Conservation (phyloP, 1,140 invertebrate species). For the Streblospio benedicti region DNA sequence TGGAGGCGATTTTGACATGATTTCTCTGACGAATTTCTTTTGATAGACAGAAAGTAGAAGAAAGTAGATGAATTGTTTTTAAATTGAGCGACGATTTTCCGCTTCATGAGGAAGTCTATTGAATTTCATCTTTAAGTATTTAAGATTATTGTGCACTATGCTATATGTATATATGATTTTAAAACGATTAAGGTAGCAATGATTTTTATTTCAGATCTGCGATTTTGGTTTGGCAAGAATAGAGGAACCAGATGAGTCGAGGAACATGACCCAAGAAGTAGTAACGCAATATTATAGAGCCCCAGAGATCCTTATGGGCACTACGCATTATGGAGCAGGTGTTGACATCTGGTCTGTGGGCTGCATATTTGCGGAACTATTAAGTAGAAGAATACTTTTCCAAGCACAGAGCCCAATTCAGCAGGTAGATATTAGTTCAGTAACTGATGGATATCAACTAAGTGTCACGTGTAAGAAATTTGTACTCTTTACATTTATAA, state of each 20-base stretch:
- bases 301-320: conserved; percentile 19
- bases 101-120: too few species aligned
- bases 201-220: conserved; percentile 66
- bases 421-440: conserved; percentile 56
- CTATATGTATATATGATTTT: too few species aligned
- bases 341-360: conserved; percentile 21
- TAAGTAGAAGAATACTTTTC: conserved; percentile 90
- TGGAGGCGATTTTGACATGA: too few species aligned
- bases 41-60: too few species aligned
- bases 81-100: too few species aligned
- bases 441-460: not conserved
- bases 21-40: too few species aligned
- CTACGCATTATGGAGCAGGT: conserved; percentile 6
- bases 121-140: too few species aligned
- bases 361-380: conserved; percentile 19
- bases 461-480: not conserved
- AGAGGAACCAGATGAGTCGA: conserved; percentile 77
- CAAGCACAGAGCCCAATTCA: conserved; percentile 90
- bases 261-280: conserved; percentile 94
- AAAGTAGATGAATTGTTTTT: too few species aligned
- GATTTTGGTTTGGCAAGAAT: conserved; percentile 93
- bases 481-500: too few species aligned
- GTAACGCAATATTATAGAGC: conserved; percentile 67
- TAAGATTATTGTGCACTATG: too few species aligned
- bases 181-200: too few species aligned